Evolutionary conservation across 2,888 invertebrate species (phyloP).

Genomic region (Athrips mouffetella): DNA sequence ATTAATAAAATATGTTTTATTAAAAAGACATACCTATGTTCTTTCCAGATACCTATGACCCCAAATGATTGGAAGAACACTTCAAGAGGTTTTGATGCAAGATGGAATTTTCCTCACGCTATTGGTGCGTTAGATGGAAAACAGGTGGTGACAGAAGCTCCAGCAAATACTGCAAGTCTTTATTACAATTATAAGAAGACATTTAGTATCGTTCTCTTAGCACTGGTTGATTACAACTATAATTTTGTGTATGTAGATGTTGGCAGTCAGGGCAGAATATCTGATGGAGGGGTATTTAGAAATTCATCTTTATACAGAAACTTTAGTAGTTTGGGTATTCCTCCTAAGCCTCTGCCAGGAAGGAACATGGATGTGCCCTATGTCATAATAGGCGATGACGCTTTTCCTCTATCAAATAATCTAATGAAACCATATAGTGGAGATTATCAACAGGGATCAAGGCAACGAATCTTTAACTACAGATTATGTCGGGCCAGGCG

Average conservation of each 20-base stretch:
- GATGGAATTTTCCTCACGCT: not conserved
- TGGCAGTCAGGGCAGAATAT: conserved; percentile 13
- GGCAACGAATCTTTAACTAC: conserved; percentile 3
- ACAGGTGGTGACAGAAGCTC: conserved; percentile 8
- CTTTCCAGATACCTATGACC: not conserved
- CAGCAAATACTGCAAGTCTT: conserved; percentile 4
- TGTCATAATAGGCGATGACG: conserved; percentile 23
- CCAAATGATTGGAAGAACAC: not conserved
- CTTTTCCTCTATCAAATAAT: conserved; percentile 24
- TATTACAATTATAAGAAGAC: conserved; percentile 13
- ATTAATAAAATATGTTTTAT: no score
- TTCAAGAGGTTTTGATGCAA: not conserved
- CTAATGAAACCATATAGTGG: conserved; percentile 27
- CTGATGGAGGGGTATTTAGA: conserved; percentile 5
- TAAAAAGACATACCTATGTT: no score
- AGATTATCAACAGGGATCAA: conserved; percentile 17
- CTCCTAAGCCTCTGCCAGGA: not conserved
- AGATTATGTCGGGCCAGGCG: not conserved
- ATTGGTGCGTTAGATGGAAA: conserved; percentile 14
- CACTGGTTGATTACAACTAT: conserved; percentile 15
- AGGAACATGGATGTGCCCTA: not conserved
- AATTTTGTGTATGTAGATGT: conserved; percentile 10
- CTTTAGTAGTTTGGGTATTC: not conserved
- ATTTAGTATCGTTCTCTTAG: conserved; percentile 16
- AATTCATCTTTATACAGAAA: not conserved